Base-by-base conservation (phyloP, 1,140 invertebrate genomes). In the Aleiodes sp. region DNA sequence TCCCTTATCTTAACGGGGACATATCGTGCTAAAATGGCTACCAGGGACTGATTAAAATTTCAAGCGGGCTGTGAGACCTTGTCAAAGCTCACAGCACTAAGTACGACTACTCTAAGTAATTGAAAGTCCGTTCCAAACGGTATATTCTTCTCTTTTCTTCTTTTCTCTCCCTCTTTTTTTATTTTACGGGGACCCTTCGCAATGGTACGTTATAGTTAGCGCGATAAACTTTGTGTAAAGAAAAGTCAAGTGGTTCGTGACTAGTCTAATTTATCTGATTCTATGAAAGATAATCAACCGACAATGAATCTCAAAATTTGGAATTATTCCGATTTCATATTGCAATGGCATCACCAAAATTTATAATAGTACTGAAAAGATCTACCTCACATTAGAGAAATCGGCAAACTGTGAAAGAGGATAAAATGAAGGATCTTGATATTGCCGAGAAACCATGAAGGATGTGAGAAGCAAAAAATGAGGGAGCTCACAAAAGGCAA, bases 31-130 rank as follows among this genome's bases (percentile, higher is more conserved):
- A 71, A 71, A 71, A 68, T 71, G 65, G 65, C 67, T 69, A 61
- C 46, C 67, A 65, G 71, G 67, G 72, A 39, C 73, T 81, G 79
- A 82, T 84, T 82, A 81, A 82, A 82, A 82, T 80, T 84, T 81
- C 75, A 82, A 76, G 70, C 75, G 63, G 64, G 61, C 43, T 59
- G 28, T 41, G 70, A 64, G 46, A 68, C 67, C 28, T 71, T 64
- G 70, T 66, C 70, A 64, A 71, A 71, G 60, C 43, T 59, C 52
- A 52, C 41, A 43, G 56, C 39, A 31, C 57, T 46, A 59, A 65
- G 67, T 68, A 68, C 37, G 66, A 31, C 62, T 33, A 73, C 71
- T 73, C 68, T 74, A 73, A 80, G 80, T 80, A 82, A 82, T 81
- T 82, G 70, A 82, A 73, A 71, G 68, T 31, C 73, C 12, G 39